Evolutionary conservation across 2,113 vertebrate genomes (phyloP), one percentile per base, ranked within the genome.

Genomic region (Physeter macrocephalus): DNA sequence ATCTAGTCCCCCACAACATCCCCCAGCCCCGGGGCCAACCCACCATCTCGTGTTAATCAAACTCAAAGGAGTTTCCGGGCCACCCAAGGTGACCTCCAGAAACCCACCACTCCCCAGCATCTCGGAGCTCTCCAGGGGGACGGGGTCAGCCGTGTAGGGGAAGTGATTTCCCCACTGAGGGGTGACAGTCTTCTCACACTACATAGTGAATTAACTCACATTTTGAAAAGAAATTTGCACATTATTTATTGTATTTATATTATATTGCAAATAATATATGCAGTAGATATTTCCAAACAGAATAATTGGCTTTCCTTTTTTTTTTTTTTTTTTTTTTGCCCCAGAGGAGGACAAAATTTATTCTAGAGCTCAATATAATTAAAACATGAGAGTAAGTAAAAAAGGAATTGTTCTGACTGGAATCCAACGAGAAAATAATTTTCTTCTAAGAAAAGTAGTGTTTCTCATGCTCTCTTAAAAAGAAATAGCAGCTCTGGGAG

Each of bases 301-400:
- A 94, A 49, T 49, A 96, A 62, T 2, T 54, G 6, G 21, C 66
- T 67, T 71, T 27, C 13, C 5, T 36, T 29, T 59, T n/a, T 61
- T 90, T 49, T 64, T 59, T n/a, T n/a, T 82, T 77, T n/a, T n/a
- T 67, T 46, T 61, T 90, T 49, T 64, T 59, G 18, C 10, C 71
- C 94, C n/a, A 74, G 27, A 93, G 82, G 21, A 94, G 11, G 54
- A 80, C 49, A 93, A 86, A 43, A 88, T 72, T 77, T 95, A 82
- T 91, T 75, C 85, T 91, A 78, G 18, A 88, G 8, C 10, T 86
- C 78, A 95, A 36, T 59, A 87, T 80, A 95, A 89, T 36, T 86
- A 82, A 96, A 81, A 80, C 29, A 14, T 83, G 18, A 21, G 72
- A 81, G 20, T 43, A 78, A 85, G 15, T 66, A 41, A 27, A 93